Base-by-base conservation (phyloP, 2,888 invertebrate genomes). In the Crematogaster levior region DNA sequence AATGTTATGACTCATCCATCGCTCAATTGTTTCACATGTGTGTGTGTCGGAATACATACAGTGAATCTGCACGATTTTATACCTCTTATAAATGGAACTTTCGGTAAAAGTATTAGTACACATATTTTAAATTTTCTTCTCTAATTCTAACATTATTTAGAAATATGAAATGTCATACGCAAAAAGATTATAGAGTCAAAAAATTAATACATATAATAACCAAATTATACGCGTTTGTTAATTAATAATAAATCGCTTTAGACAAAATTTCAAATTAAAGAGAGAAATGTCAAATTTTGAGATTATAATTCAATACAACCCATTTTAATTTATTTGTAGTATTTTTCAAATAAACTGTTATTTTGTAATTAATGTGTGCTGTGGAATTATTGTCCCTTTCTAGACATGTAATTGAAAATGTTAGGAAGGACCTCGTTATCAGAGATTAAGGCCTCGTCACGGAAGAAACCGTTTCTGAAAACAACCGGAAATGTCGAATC, bases 401-500 rank as follows among this genome's bases (percentile, higher is more conserved):
- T 24, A 12, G 24, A 37, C 4, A 15, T 46, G 21, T 24, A 83
- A 79, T 83, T 73, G 77, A 72, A 66, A 84, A 75, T 48, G 37
- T 60, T 75, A 53, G 74, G 43, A 56, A 63, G 73, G 43, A 65
- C 46, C 63, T 85, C 40, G 27, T 66, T 48, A 66, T 80, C 66
- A 30, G 72, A 81, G 81, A 85, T 85, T 77, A 72, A 81, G 34
- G 21, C 27, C 46, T 51, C 7, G 74, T 81, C 75, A 73, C 79
- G 81, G 75, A 77, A 80, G 81, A 63, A 65, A 72, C 77, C 75
- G 79, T 84, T 83, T 74, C 79, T 79, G 77, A 84, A 79, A 75
- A 81, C 74, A 65, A 74, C 88, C 86, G 88, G 88, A 88, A 88
- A 85, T 77, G 60, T 82, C 83, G 74, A 88, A 86, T 88, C 82